phyloP scores from a whole-genome alignment of 2,113 vertebrate genomes.

The Ranitomeya variabilis region DNA sequence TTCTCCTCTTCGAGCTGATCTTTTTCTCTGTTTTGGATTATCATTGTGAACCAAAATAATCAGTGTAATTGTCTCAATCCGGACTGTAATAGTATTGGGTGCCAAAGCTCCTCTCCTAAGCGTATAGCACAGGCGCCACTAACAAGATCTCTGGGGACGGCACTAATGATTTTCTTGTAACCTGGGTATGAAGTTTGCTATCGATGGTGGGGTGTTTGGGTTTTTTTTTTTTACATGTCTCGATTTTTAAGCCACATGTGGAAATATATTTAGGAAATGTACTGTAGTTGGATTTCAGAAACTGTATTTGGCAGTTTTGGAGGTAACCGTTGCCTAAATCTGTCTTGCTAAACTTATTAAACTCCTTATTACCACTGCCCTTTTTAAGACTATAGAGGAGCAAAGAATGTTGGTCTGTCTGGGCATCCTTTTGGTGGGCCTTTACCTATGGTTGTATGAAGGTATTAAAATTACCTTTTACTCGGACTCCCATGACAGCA shows the following conservation, averaged over 20 bases:
- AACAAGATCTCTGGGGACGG: slow-evolving; percentile 9
- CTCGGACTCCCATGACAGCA: too few species aligned
- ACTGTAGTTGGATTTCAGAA: background rate
- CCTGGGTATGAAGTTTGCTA: background rate
- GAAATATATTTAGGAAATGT: background rate
- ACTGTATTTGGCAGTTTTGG: background rate
- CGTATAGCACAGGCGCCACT: background rate
- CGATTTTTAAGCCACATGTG: background rate
- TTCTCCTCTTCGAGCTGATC: too few species aligned
- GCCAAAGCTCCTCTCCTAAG: background rate
- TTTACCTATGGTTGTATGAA: too few species aligned
- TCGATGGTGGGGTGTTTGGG: too few species aligned
- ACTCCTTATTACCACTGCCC: too few species aligned
- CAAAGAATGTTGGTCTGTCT: too few species aligned
- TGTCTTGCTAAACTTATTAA: background rate
- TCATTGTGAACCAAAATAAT: too few species aligned
- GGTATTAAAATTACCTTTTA: too few species aligned
- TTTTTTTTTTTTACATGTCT: background rate
- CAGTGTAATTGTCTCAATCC: background rate
- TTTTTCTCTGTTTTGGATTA: too few species aligned
- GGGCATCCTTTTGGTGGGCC: too few species aligned
- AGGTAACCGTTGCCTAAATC: background rate
- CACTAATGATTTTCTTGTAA: slow-evolving; percentile 8
- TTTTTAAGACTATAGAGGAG: too few species aligned
- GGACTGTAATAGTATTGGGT: background rate